Evolutionary conservation across 23 tunicate species (phyloP).

Genomic region (Diplosoma virens): DNA sequence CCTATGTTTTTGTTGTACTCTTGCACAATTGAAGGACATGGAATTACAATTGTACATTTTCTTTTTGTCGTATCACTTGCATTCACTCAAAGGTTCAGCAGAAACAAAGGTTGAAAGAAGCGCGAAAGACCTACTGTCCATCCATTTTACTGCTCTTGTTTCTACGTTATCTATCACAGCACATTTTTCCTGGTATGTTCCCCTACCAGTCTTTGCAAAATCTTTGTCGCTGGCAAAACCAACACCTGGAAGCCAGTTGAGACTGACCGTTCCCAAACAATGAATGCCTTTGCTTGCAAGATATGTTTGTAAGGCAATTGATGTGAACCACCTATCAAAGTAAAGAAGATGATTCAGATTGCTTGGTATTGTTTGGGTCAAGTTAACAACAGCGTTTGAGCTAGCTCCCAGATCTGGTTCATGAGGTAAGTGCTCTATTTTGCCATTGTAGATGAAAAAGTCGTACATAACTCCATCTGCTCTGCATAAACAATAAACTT

Average conservation of each 20-base stretch:
- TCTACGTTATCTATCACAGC: neutral
- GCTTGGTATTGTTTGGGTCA: neutral
- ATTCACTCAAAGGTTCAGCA: slow-evolving; percentile 7
- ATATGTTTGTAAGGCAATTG: neutral
- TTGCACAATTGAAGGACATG: neutral
- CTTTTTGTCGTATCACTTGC: slow-evolving; percentile 14
- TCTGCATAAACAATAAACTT: slow-evolving; percentile 5
- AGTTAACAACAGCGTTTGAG: slow-evolving; percentile 11
- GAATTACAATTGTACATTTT: neutral
- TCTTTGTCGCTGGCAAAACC: slow-evolving; percentile 4
- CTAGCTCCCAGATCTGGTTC: slow-evolving; percentile 19
- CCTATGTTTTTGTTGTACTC: slow-evolving; percentile 1
- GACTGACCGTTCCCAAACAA: slow-evolving; percentile 11
- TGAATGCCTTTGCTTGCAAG: neutral
- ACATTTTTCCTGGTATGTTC: neutral
- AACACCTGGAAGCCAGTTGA: slow-evolving; percentile 6
- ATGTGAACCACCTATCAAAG: slow-evolving; percentile 24
- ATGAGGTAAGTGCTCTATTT: neutral
- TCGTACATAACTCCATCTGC: slow-evolving; percentile 7
- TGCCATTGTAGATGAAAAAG: neutral
- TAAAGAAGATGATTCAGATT: slow-evolving; percentile 10
- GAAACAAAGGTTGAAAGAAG: slow-evolving; percentile 10
- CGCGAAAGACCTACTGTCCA: neutral
- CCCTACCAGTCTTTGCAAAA: neutral
- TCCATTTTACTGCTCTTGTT: slow-evolving; percentile 3